Percentiles rank a stretch among this genome's conserved stretches.
These are phyloP conservation scores for Drosophila fungiperda DNA, from an alignment of 2,888 invertebrate genomes.

Conservation along the genomic window DNA sequence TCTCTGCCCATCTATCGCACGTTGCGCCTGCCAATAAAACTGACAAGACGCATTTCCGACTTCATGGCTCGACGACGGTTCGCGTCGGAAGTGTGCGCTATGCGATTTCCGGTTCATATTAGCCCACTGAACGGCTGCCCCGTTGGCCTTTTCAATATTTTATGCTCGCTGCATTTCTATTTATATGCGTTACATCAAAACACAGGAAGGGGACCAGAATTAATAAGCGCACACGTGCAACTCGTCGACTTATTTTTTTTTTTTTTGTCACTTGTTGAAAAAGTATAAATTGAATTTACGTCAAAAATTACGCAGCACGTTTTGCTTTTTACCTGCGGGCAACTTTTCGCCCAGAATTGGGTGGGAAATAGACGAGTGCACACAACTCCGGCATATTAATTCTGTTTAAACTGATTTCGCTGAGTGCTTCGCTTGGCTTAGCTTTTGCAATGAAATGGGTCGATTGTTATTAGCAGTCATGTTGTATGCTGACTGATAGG, in stretches of 20 bases:
- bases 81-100: constrained; percentile 42
- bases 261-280: constrained; percentile 59
- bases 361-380: constrained; percentile 27
- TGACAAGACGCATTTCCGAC: constrained; percentile 67
- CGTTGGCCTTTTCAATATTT: constrained; percentile 44
- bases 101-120: constrained; percentile 61
- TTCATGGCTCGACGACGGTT: constrained; percentile 6
- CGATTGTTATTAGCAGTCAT: constrained; percentile 33
- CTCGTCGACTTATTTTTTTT: constrained; percentile 25
- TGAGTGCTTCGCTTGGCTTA: constrained; percentile 24
- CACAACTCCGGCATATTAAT: constrained; percentile 68
- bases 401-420: constrained; percentile 60
- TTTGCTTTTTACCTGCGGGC: constrained; percentile 11
- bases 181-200: constrained; percentile 16
- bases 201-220: constrained; percentile 20
- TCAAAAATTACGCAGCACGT: constrained; percentile 66
- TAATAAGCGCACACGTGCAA: constrained; percentile 51
- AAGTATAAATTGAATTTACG: constrained; percentile 71
- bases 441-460: neutral
- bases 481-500: constrained; percentile 25
- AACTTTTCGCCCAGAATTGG: constrained; percentile 18
- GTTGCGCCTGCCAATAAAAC: constrained; percentile 49
- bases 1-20: neutral
- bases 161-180: constrained; percentile 56
- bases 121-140: constrained; percentile 34